These are phyloP conservation scores for Seira ritae DNA, from an alignment of 2,888 invertebrate species.

Conservation along the genomic window DNA sequence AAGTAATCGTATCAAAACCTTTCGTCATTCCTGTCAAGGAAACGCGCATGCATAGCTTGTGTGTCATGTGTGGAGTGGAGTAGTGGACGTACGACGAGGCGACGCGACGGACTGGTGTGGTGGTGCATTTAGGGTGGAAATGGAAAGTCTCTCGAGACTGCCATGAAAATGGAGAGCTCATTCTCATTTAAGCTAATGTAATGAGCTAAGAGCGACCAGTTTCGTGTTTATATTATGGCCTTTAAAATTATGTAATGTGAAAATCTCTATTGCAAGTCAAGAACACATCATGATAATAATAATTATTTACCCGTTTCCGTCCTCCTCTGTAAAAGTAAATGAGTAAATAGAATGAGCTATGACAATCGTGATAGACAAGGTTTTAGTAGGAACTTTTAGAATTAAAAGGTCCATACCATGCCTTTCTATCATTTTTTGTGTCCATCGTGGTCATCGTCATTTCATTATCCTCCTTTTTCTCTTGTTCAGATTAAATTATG, in stretches of 20 bases:
- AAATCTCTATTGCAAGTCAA: neutral
- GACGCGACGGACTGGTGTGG: too few species aligned
- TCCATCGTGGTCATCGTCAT: neutral
- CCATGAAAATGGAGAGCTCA: neutral
- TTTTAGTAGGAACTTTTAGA: neutral
- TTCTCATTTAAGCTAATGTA: neutral
- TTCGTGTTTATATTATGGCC: too few species aligned
- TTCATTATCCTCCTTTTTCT: neutral
- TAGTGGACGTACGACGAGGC: too few species aligned
- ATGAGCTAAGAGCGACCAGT: neutral
- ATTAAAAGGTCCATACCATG: neutral
- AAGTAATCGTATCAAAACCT: neutral
- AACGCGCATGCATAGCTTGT: neutral
- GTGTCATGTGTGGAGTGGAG: too few species aligned
- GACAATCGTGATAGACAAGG: neutral
- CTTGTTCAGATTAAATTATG: neutral
- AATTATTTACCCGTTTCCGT: neutral
- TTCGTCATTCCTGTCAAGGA: neutral
- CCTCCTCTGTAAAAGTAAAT: neutral
- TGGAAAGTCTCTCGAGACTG: neutral
- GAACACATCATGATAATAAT: neutral
- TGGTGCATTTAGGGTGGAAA: neutral
- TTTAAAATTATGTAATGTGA: neutral
- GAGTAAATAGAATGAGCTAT: neutral
- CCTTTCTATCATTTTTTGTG: neutral